Conservation (phyloP, 2,888 invertebrate genomes). For the Pyrochroa serraticornis region DNA sequence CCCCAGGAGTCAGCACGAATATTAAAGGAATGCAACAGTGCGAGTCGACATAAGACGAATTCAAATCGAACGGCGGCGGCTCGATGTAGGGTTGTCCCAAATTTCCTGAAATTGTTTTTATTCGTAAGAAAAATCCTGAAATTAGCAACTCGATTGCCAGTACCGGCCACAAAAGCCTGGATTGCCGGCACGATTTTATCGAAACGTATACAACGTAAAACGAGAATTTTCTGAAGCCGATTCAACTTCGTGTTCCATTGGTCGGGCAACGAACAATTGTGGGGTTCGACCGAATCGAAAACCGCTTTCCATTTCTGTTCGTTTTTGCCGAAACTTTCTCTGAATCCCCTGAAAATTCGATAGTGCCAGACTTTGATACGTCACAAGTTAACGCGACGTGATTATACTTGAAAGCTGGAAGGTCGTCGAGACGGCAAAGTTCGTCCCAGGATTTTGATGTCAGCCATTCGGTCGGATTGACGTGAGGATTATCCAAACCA, state of each 20-base stretch:
- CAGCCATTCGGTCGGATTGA: conserved; percentile 76
- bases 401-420: conserved; percentile 58
- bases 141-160: too few species aligned
- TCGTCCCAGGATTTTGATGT: conserved; percentile 78
- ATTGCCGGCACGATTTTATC: conserved; percentile 87
- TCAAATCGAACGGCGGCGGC: conserved; percentile 88
- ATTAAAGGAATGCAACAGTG: conserved; percentile 87
- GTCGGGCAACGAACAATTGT: conserved; percentile 69
- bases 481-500: conserved; percentile 74
- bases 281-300: conserved; percentile 79
- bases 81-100: conserved; percentile 83
- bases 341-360: conserved; percentile 62
- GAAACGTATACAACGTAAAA: conserved; percentile 81
- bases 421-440: conserved; percentile 68
- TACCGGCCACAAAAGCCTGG: conserved; percentile 72
- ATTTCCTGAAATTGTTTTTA: conserved; percentile 60
- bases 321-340: conserved; percentile 67
- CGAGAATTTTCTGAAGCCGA: conserved; percentile 75
- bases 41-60: conserved; percentile 84
- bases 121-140: neutral
- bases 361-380: neutral
- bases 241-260: conserved; percentile 71
- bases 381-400: conserved; percentile 6
- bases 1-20: conserved; percentile 90
- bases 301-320: conserved; percentile 70